phyloP scores from a whole-genome alignment of 2,888 invertebrate species.

The Hydroisotoma schaefferi region DNA sequence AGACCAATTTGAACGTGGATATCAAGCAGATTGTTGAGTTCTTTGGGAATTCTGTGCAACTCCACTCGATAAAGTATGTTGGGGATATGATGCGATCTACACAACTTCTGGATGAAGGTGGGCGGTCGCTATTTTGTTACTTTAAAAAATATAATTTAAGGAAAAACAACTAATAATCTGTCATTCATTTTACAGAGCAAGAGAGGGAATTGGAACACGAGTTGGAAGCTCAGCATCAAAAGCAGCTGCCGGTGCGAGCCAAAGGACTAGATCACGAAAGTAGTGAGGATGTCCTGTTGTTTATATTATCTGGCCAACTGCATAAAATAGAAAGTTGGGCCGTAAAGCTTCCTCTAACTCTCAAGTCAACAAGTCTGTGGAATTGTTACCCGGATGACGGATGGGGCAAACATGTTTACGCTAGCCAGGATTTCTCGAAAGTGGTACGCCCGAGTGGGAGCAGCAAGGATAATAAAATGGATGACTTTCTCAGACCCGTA shows the following conservation, averaged over 20 bases:
- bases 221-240: conserved; percentile 27
- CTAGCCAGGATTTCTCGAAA: conserved; percentile 16
- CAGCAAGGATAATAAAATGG: conserved; percentile 6
- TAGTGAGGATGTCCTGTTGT: conserved; percentile 3
- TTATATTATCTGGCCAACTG: conserved; percentile 6
- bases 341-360: conserved; percentile 14
- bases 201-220: conserved; percentile 36
- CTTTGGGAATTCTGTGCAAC: conserved; percentile 17
- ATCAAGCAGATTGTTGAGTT: conserved; percentile 13
- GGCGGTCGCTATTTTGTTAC: too few relatives aligned
- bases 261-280: conserved; percentile 7
- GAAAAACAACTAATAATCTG: too few relatives aligned
- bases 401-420: conserved; percentile 24
- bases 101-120: conserved; percentile 28
- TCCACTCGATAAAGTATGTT: conserved; percentile 6
- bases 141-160: too few relatives aligned
- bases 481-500: conserved; percentile 23
- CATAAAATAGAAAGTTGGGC: conserved; percentile 14
- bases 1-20: not conserved
- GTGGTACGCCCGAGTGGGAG: conserved; percentile 6
- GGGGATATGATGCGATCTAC: conserved; percentile 8
- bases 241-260: conserved; percentile 16
- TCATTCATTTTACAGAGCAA: too few relatives aligned
- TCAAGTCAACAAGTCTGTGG: conserved; percentile 18
- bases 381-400: not conserved